A percentile compares a stretch with the other conserved stretches of the same genome.
phyloP scores from a whole-genome alignment of 2,113 vertebrate genomes.

The Bufo bufo region DNA sequence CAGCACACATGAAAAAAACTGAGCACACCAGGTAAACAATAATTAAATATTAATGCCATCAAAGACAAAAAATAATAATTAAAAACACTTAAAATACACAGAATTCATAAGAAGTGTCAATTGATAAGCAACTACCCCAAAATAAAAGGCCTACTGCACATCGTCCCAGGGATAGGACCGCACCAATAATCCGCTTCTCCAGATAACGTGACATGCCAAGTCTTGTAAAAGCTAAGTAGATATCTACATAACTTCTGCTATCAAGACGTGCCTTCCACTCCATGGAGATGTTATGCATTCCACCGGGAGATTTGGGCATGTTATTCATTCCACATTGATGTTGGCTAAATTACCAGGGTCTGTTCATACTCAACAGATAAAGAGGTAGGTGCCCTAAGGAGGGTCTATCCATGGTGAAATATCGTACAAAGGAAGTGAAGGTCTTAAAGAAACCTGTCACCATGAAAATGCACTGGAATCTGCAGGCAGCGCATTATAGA shows the following conservation, averaged over 20 bases:
- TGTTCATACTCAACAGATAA: slow-evolving; percentile 1
- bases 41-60: no score
- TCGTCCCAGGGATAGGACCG: background rate
- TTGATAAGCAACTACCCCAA: no score
- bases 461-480: no score
- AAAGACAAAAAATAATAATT: no score
- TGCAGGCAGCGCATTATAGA: no score
- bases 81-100: no score
- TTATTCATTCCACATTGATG: slow-evolving; percentile 25
- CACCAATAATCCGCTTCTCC: background rate
- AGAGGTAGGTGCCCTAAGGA: background rate
- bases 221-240: background rate
- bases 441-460: no score
- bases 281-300: slow-evolving; percentile 30
- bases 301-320: background rate
- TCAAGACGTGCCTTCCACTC: background rate
- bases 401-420: background rate
- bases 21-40: no score
- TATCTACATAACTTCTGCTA: background rate
- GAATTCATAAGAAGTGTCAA: no score
- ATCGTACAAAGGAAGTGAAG: background rate
- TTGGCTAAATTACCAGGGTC: background rate
- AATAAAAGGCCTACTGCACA: background rate
- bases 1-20: no score
- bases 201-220: background rate